Evolutionary conservation across 2,797 vertebrate species (phyloP).

Genomic region (Balearica regulorum): DNA sequence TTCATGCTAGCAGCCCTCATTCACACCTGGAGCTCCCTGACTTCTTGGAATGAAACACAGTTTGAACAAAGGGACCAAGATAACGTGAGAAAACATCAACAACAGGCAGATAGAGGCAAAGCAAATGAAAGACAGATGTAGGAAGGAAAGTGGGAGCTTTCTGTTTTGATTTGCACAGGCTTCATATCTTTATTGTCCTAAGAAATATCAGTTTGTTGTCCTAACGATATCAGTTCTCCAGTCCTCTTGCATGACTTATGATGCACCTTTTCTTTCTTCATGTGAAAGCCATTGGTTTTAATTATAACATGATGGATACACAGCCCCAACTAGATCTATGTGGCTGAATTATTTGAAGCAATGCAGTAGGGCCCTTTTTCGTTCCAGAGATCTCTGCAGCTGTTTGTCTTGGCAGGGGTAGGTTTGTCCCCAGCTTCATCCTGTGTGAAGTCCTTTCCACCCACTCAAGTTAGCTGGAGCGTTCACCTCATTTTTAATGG

Average conservation of each 20-base stretch:
- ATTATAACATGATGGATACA: neutral
- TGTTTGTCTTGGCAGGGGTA: constrained; percentile 53
- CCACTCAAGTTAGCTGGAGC: constrained; percentile 11
- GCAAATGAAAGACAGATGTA: constrained; percentile 62
- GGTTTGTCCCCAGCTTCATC: constrained; percentile 28
- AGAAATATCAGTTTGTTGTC: constrained; percentile 26
- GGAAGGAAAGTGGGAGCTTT: constrained; percentile 3
- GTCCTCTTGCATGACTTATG: neutral
- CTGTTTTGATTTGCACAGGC: constrained; percentile 2
- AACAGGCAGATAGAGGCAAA: constrained; percentile 11
- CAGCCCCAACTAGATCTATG: neutral
- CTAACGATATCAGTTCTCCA: neutral
- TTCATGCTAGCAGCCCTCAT: constrained; percentile 20
- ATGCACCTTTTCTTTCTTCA: neutral
- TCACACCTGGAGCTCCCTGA: constrained; percentile 47
- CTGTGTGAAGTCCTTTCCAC: constrained; percentile 45
- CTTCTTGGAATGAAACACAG: constrained; percentile 1
- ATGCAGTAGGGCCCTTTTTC: neutral
- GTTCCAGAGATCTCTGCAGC: constrained; percentile 40
- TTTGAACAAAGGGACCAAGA: constrained; percentile 32
- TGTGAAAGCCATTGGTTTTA: neutral
- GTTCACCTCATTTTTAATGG: constrained; percentile 42
- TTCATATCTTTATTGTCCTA: neutral
- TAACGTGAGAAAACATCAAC: constrained; percentile 60
- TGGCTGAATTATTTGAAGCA: constrained; percentile 6